Percentiles rank a stretch among this genome's conserved stretches.
Conservation (phyloP, 2,797 vertebrate species). For the Semaprochilodus insignis region DNA sequence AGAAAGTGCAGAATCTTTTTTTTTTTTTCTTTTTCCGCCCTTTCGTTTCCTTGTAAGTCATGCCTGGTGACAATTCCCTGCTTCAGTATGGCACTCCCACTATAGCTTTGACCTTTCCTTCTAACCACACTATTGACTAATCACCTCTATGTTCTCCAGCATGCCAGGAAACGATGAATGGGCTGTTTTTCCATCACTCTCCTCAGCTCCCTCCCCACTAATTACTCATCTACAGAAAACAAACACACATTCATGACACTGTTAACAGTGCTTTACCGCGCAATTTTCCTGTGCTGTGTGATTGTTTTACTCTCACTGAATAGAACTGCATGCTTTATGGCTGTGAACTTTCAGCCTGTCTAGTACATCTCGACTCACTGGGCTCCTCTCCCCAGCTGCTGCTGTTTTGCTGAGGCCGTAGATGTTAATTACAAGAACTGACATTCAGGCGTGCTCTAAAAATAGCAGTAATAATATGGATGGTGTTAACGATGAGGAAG, state of each 20-base stretch:
- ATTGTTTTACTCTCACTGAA: conserved; percentile 33
- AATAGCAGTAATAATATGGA: conserved; percentile 64
- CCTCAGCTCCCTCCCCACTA: conserved; percentile 41
- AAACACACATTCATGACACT: conserved; percentile 44
- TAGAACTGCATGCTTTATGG: conserved; percentile 24
- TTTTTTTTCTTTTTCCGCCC: conserved; percentile 11
- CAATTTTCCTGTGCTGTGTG: conserved; percentile 25
- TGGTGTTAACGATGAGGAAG: conserved; percentile 76
- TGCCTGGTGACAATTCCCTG: conserved; percentile 53
- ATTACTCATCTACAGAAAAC: conserved; percentile 55
- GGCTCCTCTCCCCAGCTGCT: conserved; percentile 56
- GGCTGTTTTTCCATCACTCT: conserved; percentile 46
- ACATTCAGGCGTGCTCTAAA: conserved; percentile 62
- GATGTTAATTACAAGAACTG: conserved; percentile 59
- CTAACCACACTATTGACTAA: conserved; percentile 52
- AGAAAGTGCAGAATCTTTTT: conserved; percentile 53
- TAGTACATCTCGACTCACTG: conserved; percentile 25
- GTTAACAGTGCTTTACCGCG: conserved; percentile 40
- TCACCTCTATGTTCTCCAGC: conserved; percentile 38
- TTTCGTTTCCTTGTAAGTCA: conserved; percentile 53
- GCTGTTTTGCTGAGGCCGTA: conserved; percentile 49
- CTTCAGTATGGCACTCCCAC: conserved; percentile 67
- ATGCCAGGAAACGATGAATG: conserved; percentile 63
- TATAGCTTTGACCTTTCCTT: conserved; percentile 55
- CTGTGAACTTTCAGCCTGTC: conserved; percentile 50